Percentiles rank a stretch among this genome's conserved stretches.
These are phyloP conservation scores for Acropora yongei DNA, from an alignment of 64 coral and sea anemone species.

Conservation along the genomic window DNA sequence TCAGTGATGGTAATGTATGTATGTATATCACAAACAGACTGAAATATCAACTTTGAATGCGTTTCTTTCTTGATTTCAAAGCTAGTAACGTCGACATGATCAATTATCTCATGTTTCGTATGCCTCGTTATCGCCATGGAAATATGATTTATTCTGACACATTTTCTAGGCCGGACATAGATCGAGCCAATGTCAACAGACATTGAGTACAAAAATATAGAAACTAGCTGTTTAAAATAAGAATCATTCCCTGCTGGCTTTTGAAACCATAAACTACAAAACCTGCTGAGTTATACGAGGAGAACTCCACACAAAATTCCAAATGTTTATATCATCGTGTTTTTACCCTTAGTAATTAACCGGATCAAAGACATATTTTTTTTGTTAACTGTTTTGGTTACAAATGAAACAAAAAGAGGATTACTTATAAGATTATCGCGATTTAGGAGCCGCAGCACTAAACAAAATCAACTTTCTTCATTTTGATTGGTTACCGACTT, in stretches of 20 bases:
- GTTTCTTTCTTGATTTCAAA: not conserved
- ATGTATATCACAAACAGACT: not conserved
- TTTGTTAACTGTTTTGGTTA: not conserved
- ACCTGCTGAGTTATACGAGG: not conserved
- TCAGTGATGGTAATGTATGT: not conserved
- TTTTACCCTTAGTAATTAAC: not conserved
- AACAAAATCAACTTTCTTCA: not conserved
- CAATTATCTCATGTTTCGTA: not conserved
- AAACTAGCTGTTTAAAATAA: not conserved
- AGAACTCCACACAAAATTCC: not conserved
- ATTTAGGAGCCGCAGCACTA: not conserved
- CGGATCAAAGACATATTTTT: not conserved
- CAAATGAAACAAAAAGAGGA: not conserved
- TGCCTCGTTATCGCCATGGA: conserved; percentile 27
- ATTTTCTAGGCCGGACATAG: conserved; percentile 26
- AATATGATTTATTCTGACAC: conserved; percentile 35
- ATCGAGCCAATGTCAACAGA: conserved; percentile 21
- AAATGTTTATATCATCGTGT: not conserved
- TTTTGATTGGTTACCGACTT: not conserved
- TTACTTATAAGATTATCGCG: not conserved
- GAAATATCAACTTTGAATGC: not conserved
- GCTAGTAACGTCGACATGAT: not conserved
- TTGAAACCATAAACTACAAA: too few relatives aligned
- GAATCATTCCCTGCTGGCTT: not conserved
- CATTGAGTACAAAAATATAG: conserved; percentile 24